Percentiles rank a stretch among this genome's conserved stretches.
Conservation (phyloP, 92 coral and sea anemone genomes). For the Paragorgia papillata region DNA sequence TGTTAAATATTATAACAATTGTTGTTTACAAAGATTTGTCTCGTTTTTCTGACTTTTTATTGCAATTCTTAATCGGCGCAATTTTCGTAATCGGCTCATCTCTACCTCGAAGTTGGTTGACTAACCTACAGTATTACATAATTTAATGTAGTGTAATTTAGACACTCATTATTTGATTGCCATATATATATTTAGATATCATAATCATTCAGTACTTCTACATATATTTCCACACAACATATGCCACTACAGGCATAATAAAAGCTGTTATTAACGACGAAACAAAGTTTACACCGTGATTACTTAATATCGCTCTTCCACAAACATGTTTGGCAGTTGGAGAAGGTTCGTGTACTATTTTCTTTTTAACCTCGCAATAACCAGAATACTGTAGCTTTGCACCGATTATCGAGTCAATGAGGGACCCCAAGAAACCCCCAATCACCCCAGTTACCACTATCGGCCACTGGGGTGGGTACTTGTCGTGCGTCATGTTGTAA, state of each 20-base stretch:
- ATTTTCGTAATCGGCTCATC: too few species aligned
- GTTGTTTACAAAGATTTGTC: too few species aligned
- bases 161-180: too few species aligned
- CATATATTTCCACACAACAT: slow-evolving; percentile 76
- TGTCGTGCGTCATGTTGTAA: slow-evolving; percentile 46
- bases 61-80: too few species aligned
- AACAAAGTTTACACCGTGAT: slow-evolving; percentile 88
- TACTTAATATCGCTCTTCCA: slow-evolving; percentile 77
- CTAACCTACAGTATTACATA: too few species aligned
- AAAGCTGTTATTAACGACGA: slow-evolving; percentile 75
- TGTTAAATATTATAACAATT: too few species aligned
- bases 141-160: too few species aligned
- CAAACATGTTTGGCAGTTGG: slow-evolving; percentile 75
- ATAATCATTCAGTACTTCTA: too few species aligned
- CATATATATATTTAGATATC: too few species aligned
- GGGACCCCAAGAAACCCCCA: slow-evolving; percentile 88
- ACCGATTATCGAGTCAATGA: slow-evolving; percentile 87
- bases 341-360: slow-evolving; percentile 77
- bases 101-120: too few species aligned
- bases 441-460: slow-evolving; percentile 79
- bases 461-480: slow-evolving; percentile 92
- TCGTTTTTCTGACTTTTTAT: too few species aligned
- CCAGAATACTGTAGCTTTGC: slow-evolving; percentile 97
- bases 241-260: slow-evolving; percentile 80
- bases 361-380: slow-evolving; percentile 74